Evolutionary conservation across 2,797 vertebrate genomes (phyloP).

Genomic region (Meda fulgida): DNA sequence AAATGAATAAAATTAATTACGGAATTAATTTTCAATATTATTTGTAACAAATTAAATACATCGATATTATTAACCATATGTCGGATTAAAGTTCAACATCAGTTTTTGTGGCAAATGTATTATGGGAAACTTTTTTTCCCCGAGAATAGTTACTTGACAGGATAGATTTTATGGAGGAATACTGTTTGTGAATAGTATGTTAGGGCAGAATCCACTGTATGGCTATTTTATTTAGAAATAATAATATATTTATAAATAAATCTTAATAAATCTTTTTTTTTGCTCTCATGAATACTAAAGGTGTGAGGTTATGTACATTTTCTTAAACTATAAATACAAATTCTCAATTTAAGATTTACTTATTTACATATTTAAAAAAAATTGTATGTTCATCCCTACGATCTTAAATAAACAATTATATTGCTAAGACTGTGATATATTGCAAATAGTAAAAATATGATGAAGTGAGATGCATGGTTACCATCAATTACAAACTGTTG

Average conservation of each 20-base stretch:
- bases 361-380: neutral
- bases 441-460: neutral
- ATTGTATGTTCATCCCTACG: too few relatives aligned
- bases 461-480: too few relatives aligned
- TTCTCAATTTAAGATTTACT: neutral
- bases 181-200: neutral
- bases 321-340: neutral
- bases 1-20: too few relatives aligned
- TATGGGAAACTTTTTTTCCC: neutral
- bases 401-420: neutral
- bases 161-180: neutral
- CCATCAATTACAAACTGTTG: neutral
- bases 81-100: neutral
- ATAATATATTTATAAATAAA: neutral
- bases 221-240: neutral
- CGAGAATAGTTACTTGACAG: neutral
- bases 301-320: neutral
- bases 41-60: neutral
- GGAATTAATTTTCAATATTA: neutral
- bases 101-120: neutral
- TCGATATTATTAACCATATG: neutral
- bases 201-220: neutral
- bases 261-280: neutral
- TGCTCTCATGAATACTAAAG: neutral
- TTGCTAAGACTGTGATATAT: neutral